A percentile compares a stretch with the other conserved stretches of the same genome.
Conservation (phyloP, 1,140 invertebrate genomes). For the Heliconius eleuchia region DNA sequence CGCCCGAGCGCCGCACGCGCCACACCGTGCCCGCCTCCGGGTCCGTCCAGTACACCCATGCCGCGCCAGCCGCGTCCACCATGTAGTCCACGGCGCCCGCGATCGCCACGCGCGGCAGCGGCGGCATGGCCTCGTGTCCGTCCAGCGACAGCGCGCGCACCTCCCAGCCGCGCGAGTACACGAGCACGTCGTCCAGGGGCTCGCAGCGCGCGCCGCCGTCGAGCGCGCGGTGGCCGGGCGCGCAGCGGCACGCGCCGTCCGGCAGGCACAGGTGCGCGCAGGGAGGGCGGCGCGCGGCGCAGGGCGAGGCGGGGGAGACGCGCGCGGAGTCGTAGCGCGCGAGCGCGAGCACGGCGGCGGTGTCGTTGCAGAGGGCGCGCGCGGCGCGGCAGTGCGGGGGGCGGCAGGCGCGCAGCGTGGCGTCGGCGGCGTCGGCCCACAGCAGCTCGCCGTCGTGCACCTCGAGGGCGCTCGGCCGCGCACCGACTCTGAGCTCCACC, state of each 20-base stretch:
- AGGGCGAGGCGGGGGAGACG: constrained; percentile 54
- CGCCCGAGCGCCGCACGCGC: constrained; percentile 90
- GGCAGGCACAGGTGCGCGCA: constrained; percentile 86
- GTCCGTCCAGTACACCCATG: constrained; percentile 94
- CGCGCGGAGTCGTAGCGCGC: constrained; percentile 74
- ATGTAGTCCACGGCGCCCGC: constrained; percentile 88
- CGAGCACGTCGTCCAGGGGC: constrained; percentile 84
- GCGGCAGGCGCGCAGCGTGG: constrained; percentile 82
- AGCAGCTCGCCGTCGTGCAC: constrained; percentile 82
- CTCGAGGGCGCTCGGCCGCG: constrained; percentile 81
- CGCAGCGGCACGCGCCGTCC: constrained; percentile 76
- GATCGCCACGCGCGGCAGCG: constrained; percentile 81
- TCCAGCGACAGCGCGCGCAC: constrained; percentile 89
- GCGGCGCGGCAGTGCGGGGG: constrained; percentile 69
- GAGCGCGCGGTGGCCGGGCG: constrained; percentile 85
- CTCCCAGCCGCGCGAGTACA: constrained; percentile 94
- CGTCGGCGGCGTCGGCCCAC: constrained; percentile 83
- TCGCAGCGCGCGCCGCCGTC: constrained; percentile 75
- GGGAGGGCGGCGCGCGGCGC: constrained; percentile 59
- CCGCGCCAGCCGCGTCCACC: constrained; percentile 91
- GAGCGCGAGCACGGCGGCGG: constrained; percentile 54
- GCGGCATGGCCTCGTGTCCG: constrained; percentile 88
- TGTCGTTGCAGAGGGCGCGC: constrained; percentile 77
- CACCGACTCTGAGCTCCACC: constrained; percentile 55
- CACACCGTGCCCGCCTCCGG: constrained; percentile 91